Evolutionary conservation across 2,113 vertebrate genomes (phyloP).

Genomic region (Climacteris rufus): DNA sequence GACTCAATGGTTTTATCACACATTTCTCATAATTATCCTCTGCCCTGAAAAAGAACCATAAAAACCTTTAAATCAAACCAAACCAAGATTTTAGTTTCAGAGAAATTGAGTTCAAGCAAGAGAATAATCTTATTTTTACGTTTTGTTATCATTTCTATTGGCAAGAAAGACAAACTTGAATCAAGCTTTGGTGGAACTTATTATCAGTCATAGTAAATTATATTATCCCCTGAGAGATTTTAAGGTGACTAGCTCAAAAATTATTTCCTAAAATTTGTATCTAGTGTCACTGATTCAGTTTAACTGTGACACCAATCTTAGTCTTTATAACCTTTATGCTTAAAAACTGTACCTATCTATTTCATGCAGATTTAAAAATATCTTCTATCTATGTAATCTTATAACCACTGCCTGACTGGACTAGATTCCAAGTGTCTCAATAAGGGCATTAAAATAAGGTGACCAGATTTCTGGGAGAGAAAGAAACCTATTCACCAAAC

Average conservation of each 20-base stretch:
- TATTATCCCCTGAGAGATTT: neutral
- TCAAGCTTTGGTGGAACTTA: neutral
- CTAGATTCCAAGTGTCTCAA: neutral
- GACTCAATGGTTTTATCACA: neutral
- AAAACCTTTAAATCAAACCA: neutral
- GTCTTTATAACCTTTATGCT: neutral
- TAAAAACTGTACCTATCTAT: neutral
- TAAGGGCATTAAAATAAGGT: neutral
- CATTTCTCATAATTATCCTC: neutral
- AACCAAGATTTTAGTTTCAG: neutral
- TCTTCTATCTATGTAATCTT: neutral
- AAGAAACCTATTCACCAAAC: neutral
- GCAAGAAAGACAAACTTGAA: neutral
- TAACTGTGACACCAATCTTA: neutral
- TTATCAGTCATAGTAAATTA: neutral
- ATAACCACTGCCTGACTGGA: neutral
- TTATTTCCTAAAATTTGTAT: neutral
- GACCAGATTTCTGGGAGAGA: neutral
- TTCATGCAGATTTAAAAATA: neutral
- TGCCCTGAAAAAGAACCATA: neutral
- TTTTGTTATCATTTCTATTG: neutral
- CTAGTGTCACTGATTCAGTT: neutral
- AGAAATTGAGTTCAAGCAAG: neutral
- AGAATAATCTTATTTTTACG: neutral
- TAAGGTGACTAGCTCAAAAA: neutral